Conservation (phyloP, 2,797 vertebrate species). For the Ficedula albicollis region DNA sequence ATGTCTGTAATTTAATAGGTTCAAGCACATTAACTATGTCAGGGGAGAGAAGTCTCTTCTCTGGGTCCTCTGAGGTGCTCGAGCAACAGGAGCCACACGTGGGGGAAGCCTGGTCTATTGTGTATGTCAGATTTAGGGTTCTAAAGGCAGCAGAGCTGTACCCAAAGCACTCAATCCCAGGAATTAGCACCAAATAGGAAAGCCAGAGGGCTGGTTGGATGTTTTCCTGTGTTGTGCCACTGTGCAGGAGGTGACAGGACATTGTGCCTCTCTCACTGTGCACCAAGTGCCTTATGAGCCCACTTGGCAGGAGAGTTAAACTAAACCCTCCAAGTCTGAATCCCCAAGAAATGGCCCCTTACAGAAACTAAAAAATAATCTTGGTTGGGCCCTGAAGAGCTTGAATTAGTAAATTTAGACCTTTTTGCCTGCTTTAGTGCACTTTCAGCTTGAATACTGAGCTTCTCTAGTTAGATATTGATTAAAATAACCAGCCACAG, state of each 20-base stretch:
- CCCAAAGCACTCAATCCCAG: neutral
- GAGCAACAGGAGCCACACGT: rapidly evolving
- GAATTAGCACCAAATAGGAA: neutral
- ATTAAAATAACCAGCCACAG: neutral
- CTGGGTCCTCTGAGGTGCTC: rapidly evolving
- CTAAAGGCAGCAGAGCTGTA: neutral
- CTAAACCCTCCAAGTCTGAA: neutral
- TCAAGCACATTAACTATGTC: neutral
- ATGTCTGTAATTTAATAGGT: neutral
- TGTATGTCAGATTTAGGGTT: neutral
- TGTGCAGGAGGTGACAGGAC: neutral
- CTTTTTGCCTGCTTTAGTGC: neutral
- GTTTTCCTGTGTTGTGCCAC: neutral
- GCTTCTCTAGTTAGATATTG: neutral
- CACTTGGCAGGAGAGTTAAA: neutral
- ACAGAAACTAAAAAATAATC: neutral
- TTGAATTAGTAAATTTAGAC: neutral
- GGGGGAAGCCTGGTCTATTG: neutral
- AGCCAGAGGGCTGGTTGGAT: neutral
- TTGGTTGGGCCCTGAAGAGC: neutral
- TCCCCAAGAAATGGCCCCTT: neutral
- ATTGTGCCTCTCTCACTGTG: neutral
- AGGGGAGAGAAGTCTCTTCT: neutral
- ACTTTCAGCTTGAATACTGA: neutral
- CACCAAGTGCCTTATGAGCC: slow-evolving; percentile 20